phyloP scores from a whole-genome alignment of 2,113 vertebrate species.

The Mormyrus iriodes region DNA sequence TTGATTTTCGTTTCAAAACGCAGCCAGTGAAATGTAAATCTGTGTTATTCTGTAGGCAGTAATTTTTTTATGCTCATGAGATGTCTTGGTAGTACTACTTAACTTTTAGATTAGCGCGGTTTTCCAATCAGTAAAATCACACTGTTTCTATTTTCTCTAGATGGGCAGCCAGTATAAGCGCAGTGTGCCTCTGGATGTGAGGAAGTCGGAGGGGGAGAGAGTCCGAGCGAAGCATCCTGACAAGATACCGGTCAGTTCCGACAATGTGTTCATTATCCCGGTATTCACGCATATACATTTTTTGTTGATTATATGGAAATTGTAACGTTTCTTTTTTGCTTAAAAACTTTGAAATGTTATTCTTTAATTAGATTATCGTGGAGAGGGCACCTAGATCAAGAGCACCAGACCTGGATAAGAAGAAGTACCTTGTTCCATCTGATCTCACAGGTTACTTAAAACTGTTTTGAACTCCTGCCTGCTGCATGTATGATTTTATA shows the following conservation, averaged over 20 bases:
- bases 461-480: background rate
- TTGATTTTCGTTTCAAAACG: background rate
- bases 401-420: constrained; percentile 92
- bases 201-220: constrained; percentile 66
- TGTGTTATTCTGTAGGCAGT: background rate
- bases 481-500: background rate
- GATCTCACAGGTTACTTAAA: constrained; percentile 82
- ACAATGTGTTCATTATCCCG: background rate
- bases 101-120: background rate
- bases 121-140: background rate
- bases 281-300: background rate
- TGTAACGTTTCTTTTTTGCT: background rate
- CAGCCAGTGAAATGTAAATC: background rate
- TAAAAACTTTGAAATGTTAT: background rate
- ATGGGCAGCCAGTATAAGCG: constrained; percentile 69
- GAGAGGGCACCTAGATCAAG: constrained; percentile 86
- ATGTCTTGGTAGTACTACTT: background rate
- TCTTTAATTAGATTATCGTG: constrained; percentile 79
- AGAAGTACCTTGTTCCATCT: constrained; percentile 93
- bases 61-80: background rate
- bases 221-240: constrained; percentile 69
- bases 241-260: constrained; percentile 65
- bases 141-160: constrained; percentile 33
- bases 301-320: background rate
- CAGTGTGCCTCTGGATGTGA: constrained; percentile 61